phyloP scores from a whole-genome alignment of 2,797 vertebrate species.

The Macropus fuliginosus region DNA sequence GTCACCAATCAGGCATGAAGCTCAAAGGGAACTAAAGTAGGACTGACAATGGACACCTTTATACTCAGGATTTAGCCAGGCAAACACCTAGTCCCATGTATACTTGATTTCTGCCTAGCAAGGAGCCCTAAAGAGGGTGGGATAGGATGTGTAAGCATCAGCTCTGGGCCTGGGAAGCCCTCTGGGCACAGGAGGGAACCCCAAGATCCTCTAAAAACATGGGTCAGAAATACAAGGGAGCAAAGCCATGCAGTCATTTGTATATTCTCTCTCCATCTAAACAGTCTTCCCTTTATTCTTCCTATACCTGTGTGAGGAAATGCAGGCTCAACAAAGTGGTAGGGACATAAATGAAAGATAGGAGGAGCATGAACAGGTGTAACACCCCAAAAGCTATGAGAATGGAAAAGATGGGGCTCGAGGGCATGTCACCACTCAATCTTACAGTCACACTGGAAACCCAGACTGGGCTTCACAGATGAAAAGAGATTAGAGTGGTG shows the following conservation, averaged over 20 bases:
- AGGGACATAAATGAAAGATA: not conserved
- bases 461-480: not conserved
- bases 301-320: not conserved
- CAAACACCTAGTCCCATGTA: not conserved
- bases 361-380: not conserved
- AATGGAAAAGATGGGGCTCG: not conserved
- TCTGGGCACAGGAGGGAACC: not conserved
- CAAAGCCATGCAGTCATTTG: too few relatives aligned
- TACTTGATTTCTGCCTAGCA: not conserved
- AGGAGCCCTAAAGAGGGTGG: not conserved
- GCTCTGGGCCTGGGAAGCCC: not conserved
- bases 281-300: fast-evolving
- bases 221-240: not conserved
- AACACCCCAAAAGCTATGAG: not conserved
- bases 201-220: not conserved
- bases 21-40: not conserved
- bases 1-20: not conserved
- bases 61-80: not conserved
- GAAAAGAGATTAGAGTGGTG: not conserved
- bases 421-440: not conserved
- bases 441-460: fast-evolving
- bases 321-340: not conserved
- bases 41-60: fast-evolving
- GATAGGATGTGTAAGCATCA: not conserved
- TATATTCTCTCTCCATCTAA: not conserved